Conservation (phyloP, 2,113 vertebrate species). For the Rhea americana region DNA sequence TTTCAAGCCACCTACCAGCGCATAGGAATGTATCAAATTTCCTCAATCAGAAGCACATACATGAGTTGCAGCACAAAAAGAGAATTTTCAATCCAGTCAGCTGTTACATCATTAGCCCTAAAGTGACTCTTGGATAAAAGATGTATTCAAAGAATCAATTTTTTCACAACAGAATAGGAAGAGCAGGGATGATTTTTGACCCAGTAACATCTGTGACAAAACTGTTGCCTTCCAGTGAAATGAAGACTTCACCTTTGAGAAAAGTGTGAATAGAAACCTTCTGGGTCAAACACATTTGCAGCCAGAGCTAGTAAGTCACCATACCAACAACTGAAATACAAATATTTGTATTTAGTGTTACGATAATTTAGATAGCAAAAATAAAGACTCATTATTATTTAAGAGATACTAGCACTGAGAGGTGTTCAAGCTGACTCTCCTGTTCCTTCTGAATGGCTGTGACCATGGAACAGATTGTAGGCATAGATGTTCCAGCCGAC, state of each 20-base stretch:
- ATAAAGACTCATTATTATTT: background rate
- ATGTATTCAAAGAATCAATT: background rate
- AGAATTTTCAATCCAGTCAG: background rate
- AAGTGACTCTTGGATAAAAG: no score
- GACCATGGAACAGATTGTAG: background rate
- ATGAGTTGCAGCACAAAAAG: background rate
- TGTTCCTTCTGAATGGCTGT: background rate
- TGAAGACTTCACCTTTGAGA: background rate
- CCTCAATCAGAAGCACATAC: background rate
- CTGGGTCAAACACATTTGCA: background rate
- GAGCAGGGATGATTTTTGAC: background rate
- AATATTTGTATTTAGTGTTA: background rate
- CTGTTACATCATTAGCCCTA: background rate
- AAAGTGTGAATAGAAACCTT: background rate
- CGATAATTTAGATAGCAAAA: background rate
- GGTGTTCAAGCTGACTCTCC: background rate
- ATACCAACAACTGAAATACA: background rate
- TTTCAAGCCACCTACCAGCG: background rate
- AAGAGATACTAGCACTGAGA: no score
- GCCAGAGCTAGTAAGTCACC: background rate
- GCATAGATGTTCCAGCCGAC: background rate
- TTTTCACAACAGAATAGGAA: background rate
- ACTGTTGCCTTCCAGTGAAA: background rate
- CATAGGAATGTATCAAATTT: background rate
- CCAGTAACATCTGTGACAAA: background rate